phyloP scores from a whole-genome alignment of 2,888 invertebrate genomes.

The Hoplodrina blanda region DNA sequence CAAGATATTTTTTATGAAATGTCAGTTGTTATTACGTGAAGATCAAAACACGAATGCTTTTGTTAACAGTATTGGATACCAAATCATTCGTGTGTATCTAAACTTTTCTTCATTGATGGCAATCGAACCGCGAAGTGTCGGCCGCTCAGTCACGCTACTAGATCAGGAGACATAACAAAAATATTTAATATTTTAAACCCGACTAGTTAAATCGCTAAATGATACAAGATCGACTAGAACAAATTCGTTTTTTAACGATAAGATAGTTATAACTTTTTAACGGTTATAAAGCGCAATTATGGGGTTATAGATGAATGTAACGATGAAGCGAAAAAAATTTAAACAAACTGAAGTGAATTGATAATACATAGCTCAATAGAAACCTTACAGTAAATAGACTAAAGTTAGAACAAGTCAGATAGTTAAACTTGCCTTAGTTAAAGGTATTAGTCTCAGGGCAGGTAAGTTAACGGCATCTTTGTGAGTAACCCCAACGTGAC shows the following conservation, averaged over 20 bases:
- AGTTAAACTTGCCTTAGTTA: slow-evolving; percentile 12
- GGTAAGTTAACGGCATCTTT: slow-evolving; percentile 46
- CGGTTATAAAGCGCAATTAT: slow-evolving; percentile 46
- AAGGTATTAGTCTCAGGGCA: slow-evolving; percentile 48
- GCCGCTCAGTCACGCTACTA: slow-evolving; percentile 73
- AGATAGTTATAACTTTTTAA: slow-evolving; percentile 45
- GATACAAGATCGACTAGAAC: slow-evolving; percentile 48
- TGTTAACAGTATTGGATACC: slow-evolving; percentile 70
- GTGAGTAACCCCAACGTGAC: slow-evolving; percentile 15
- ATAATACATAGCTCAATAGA: neutral
- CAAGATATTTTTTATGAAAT: slow-evolving; percentile 43
- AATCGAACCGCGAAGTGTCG: slow-evolving; percentile 76
- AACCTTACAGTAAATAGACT: slow-evolving; percentile 23
- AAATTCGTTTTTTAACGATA: slow-evolving; percentile 47
- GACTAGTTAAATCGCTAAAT: slow-evolving; percentile 38
- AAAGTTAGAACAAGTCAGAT: slow-evolving; percentile 17
- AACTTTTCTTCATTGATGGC: slow-evolving; percentile 76
- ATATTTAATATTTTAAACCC: slow-evolving; percentile 51
- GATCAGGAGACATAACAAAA: slow-evolving; percentile 66
- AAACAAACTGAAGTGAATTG: slow-evolving; percentile 40
- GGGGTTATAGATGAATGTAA: slow-evolving; percentile 29
- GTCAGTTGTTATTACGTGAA: slow-evolving; percentile 49
- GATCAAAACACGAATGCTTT: slow-evolving; percentile 69
- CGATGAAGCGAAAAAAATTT: slow-evolving; percentile 18
- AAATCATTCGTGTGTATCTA: slow-evolving; percentile 79